A percentile compares a stretch with the other conserved stretches of the same genome.
phyloP scores from a whole-genome alignment of 2,888 invertebrate species.

The Drosophila affinis region DNA sequence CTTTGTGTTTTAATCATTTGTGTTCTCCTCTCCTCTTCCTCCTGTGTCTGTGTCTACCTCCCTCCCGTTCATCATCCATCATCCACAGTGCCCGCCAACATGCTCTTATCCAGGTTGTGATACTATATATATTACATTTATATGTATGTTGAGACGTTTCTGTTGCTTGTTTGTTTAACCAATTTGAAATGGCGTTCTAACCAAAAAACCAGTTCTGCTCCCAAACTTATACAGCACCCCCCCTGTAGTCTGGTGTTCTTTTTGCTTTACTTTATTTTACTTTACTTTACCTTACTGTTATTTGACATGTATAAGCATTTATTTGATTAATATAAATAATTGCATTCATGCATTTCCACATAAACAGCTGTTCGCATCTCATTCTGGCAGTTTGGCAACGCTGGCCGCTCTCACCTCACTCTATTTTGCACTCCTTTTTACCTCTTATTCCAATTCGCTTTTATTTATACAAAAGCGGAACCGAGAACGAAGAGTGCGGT shows the following conservation, averaged over 20 bases:
- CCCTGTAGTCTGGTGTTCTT: constrained; percentile 19
- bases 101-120: constrained; percentile 36
- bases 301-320: constrained; percentile 22
- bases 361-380: constrained; percentile 30
- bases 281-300: constrained; percentile 3
- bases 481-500: constrained; percentile 41
- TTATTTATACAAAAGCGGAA: constrained; percentile 60
- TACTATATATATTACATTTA: constrained; percentile 7
- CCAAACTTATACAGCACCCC: not conserved
- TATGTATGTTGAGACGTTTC: not conserved
- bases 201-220: constrained; percentile 5
- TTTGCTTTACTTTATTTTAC: too few species aligned
- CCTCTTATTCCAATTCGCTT: constrained; percentile 49
- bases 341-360: not conserved
- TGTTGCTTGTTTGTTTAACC: constrained; percentile 34
- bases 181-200: constrained; percentile 38
- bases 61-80: constrained; percentile 6
- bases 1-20: not conserved
- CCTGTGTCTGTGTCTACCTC: constrained; percentile 2
- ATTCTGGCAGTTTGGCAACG: constrained; percentile 58
- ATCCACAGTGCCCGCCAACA: constrained; percentile 28
- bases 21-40: not conserved
- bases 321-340: constrained; percentile 4
- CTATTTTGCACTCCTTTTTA: constrained; percentile 56
- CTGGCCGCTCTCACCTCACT: constrained; percentile 39